phyloP scores from a whole-genome alignment of 1,140 invertebrate species.

The Mycetomoellerius zeteki region DNA sequence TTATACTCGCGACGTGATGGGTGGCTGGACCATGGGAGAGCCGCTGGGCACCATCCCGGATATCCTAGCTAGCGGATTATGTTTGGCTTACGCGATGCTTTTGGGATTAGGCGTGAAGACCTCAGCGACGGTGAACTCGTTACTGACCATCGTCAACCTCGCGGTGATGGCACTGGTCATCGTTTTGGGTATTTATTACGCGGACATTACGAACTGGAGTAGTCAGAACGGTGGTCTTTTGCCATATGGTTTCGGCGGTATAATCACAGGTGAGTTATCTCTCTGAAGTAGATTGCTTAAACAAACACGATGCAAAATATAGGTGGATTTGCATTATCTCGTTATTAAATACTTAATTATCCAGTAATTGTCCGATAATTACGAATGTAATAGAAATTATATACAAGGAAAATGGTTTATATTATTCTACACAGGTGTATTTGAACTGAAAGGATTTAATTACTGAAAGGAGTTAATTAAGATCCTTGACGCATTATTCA shows the following conservation, averaged over 20 bases:
- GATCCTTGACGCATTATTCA: conserved; percentile 44
- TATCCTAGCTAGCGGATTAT: conserved; percentile 92
- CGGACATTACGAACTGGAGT: conserved; percentile 94
- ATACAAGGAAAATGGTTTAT: background rate
- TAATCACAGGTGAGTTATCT: conserved; percentile 87
- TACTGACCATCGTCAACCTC: conserved; percentile 93
- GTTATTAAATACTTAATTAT: background rate
- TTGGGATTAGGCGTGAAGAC: conserved; percentile 94
- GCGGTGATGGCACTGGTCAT: conserved; percentile 92
- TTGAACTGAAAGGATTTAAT: background rate
- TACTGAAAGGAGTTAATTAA: background rate
- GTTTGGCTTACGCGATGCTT: conserved; percentile 91
- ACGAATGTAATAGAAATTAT: conserved; percentile 9
- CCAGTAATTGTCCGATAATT: background rate
- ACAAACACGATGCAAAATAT: background rate
- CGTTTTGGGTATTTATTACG: conserved; percentile 93
- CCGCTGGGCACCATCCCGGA: conserved; percentile 93
- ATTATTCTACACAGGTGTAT: background rate
- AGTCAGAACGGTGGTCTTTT: conserved; percentile 91
- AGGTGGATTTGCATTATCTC: background rate
- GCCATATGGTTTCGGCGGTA: conserved; percentile 93
- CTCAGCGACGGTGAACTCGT: conserved; percentile 94
- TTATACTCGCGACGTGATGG: conserved; percentile 91
- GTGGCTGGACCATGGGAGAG: conserved; percentile 89
- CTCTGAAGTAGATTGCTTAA: background rate